Evolutionary conservation across 2,888 invertebrate genomes (phyloP), one percentile per base, ranked within the genome.

Genomic region (Agrochola litura): DNA sequence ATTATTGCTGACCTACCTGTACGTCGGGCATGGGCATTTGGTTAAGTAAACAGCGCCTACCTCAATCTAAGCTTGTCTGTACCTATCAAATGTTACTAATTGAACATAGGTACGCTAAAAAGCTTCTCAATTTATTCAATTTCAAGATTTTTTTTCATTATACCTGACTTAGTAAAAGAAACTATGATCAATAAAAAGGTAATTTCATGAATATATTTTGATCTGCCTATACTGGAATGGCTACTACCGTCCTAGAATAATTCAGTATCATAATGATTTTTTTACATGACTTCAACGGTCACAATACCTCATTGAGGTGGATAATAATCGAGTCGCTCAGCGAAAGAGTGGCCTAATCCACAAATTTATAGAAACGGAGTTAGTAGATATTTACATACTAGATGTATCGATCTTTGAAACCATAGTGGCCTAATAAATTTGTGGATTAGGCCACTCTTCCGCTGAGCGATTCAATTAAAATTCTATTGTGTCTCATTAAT

Each of bases 221-320:
- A 37, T 49, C 25, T 60, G 49, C 63, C 25, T 56, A 14, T n/a
- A 80, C 19, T 80, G 41, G 46, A 43, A 72, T 46, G 19, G 37
- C 37, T 71, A 37, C 43, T 61, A 19, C 19, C 9, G 6, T 37
- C 46, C 30, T 30, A 56, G 14, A 43, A 12, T 2, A 30, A 49
- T 14, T 22, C 4, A 25, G 41, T 52, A 56, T 19, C 14, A 8
- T 54, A 54, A 22, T 46, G n/a, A 63, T 46, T 41, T 43, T 30
- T n/a, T n/a, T n/a, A n/a, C n/a, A n/a, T n/a, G n/a, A n/a, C n/a
- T n/a, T n/a, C n/a, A n/a, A n/a, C n/a, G n/a, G n/a, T n/a, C n/a
- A n/a, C n/a, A n/a, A n/a, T n/a, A n/a, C n/a, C n/a, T n/a, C n/a
- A n/a, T n/a, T n/a, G n/a, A n/a, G n/a, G n/a, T n/a, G n/a, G n/a